Base-by-base conservation (phyloP, 1,140 invertebrate species). In the Nomia melanderi region DNA sequence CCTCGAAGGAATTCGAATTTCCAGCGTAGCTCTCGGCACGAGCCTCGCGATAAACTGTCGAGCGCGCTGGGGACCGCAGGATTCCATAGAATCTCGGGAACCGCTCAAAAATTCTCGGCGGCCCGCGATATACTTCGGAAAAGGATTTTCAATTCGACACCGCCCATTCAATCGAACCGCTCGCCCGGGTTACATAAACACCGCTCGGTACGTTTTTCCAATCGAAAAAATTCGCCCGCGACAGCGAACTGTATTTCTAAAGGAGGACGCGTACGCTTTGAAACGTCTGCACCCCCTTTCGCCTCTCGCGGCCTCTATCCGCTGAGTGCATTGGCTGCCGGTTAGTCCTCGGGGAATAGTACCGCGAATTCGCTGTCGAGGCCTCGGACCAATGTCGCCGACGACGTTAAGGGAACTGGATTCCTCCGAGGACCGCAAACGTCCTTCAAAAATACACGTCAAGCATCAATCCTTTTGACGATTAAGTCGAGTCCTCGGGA, bases 121-220 rank as follows among this genome's bases (percentile, higher is more conserved):
- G 27, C 39, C 44, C 31, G 27, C 41, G 59, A 72, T 25, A 50
- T 54, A 27, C n/a, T 8, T 41, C 23, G 27, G n/a, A n/a, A 74
- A 41, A 65, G 62, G 50, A 6, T 65, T 74, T 65, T 25, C 71
- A 25, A 65, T 56, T 65, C 71, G 8, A 29, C 33, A 36, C 59
- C 59, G 8, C 23, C n/a, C 47, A 41, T 41, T 74, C 41, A 56
- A 41, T 65, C 31, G 47, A 31, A 50, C 20, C 39, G 25, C 17
- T 36, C 23, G 14, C 14, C 50, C 39, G 57, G 50, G 33, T 74
- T 33, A 25, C 50, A 41, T 74, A 74, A 74, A 65, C 36, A 56
- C 27, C 50, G 29, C 50, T 65, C 12, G 47, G 41, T 56, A 56
- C 31, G 62, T 36, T 36, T 56, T 56, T 41, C 25, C 60, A 20